Evolutionary conservation across 2,888 invertebrate genomes (phyloP), one percentile per base, ranked within the genome.

Genomic region (Cheilosia urbana): DNA sequence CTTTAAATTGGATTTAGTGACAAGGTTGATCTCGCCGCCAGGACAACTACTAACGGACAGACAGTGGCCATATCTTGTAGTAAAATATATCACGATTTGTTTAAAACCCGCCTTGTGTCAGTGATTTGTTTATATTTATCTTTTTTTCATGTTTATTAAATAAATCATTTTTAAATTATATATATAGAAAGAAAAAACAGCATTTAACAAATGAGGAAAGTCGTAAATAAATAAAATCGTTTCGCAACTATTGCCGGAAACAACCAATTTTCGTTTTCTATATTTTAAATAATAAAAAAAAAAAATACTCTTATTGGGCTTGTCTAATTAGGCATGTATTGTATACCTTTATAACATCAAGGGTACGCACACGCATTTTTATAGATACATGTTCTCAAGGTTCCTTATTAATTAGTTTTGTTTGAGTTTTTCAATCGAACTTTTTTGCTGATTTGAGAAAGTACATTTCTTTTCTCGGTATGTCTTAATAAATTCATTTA

Each of bases 61-160:
- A 68, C 53, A 57, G 68, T 75, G 75, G 40, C 73, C 60, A 73
- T 55, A 42, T 42, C 40, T 75, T 69, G 62, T 42, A 75, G 63
- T 69, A 42, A 75, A 73, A 63, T 68, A 69, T 79, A 68, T 72
- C 72, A 72, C 68, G 68, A 62, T 72, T 45, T 73, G 40, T 62
- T 30, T 47, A 42, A 73, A 80, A 68, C 53, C 60, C 53, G 37
- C 37, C 21, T 51, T 15, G 34, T 37, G 60, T 58, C 45, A 65
- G 62, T 47, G 19, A 9, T 19, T 55, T 55, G 42, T 49, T 65
- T 49, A 58, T 4, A n/a, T 42, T 71, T 66, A 45, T 55, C 42
- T 65, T 63, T 69, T 69, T 21, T 53, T 53, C 15, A 45, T 55
- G 51, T 77, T 69, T 76, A 66, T 77, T 65, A 60, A 77, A 82